These are phyloP conservation scores for Acanthosepion lycidas DNA, from an alignment of 2,888 invertebrate genomes.

Conservation along the genomic window DNA sequence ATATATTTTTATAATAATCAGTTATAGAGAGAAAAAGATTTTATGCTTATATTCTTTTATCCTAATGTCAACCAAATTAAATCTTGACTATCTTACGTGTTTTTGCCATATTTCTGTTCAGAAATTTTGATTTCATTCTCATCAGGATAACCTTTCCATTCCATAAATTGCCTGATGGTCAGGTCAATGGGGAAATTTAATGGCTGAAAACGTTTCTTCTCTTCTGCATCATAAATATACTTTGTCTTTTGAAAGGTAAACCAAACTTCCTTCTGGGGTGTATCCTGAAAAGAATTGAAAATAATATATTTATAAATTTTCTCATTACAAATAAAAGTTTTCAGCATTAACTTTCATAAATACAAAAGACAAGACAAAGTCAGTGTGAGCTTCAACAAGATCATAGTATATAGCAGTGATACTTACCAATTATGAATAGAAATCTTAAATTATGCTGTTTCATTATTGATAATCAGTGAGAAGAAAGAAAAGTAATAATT, in stretches of 20 bases:
- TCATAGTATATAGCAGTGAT: too few species aligned
- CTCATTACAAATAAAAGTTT: too few species aligned
- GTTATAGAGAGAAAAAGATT: too few species aligned
- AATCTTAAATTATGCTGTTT: too few species aligned
- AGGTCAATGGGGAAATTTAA: constrained; percentile 87
- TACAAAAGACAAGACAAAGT: too few species aligned
- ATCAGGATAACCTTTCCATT: constrained; percentile 90
- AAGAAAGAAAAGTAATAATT: too few species aligned
- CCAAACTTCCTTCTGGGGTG: constrained; percentile 79
- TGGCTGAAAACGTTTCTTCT: constrained; percentile 86
- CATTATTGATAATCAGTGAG: too few species aligned
- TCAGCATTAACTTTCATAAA: too few species aligned
- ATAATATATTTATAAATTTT: neutral
- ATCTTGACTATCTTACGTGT: constrained; percentile 82
- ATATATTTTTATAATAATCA: too few species aligned
- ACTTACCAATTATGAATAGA: too few species aligned
- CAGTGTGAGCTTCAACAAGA: too few species aligned
- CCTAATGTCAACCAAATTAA: neutral
- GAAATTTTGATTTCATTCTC: constrained; percentile 85
- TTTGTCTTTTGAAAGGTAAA: constrained; percentile 98
- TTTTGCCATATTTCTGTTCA: constrained; percentile 89
- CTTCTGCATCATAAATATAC: constrained; percentile 87
- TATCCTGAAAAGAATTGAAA: constrained; percentile 54
- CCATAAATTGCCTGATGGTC: constrained; percentile 72
- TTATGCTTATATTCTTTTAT: too few species aligned